phyloP scores from a whole-genome alignment of 2,888 invertebrate species.

The Ctenicera cuprea region DNA sequence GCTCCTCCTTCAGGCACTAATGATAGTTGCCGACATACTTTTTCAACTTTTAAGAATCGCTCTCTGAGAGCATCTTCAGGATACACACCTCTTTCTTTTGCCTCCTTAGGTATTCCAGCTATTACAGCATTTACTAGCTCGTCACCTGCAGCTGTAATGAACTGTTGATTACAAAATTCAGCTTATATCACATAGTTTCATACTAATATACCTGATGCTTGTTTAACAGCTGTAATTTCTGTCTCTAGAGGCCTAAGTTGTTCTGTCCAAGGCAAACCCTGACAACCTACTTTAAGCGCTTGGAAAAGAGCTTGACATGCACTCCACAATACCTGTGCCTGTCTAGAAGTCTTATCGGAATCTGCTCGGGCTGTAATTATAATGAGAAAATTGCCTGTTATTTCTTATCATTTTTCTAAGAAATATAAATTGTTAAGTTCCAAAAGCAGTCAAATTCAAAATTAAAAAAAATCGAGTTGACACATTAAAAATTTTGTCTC shows the following conservation, averaged over 20 bases:
- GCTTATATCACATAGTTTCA: not conserved
- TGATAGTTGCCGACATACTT: conserved; percentile 88
- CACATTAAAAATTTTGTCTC: too few relatives aligned
- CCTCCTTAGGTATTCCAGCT: conserved; percentile 85
- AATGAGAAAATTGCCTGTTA: not conserved
- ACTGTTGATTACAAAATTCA: not conserved
- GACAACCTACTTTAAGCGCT: conserved; percentile 80
- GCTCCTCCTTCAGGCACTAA: conserved; percentile 93
- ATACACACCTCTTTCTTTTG: conserved; percentile 87
- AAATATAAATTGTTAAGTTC: too few relatives aligned
- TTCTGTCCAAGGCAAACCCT: conserved; percentile 75
- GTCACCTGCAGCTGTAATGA: conserved; percentile 80
- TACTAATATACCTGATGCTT: conserved; percentile 81
- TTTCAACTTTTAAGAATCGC: conserved; percentile 88
- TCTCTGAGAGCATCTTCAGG: conserved; percentile 91
- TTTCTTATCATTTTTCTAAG: too few relatives aligned
- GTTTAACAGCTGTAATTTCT: conserved; percentile 84
- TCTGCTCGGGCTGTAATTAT: conserved; percentile 79
- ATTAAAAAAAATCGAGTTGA: too few relatives aligned
- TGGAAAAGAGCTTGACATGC: conserved; percentile 92
- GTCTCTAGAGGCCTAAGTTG: conserved; percentile 78
- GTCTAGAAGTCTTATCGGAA: conserved; percentile 83
- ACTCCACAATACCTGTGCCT: conserved; percentile 94
- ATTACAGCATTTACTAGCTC: conserved; percentile 87
- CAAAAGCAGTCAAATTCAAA: too few relatives aligned